A percentile compares a stretch with the other conserved stretches of the same genome.
Evolutionary conservation across 2,113 vertebrate genomes (phyloP).

Genomic region (Apeltes quadracus): DNA sequence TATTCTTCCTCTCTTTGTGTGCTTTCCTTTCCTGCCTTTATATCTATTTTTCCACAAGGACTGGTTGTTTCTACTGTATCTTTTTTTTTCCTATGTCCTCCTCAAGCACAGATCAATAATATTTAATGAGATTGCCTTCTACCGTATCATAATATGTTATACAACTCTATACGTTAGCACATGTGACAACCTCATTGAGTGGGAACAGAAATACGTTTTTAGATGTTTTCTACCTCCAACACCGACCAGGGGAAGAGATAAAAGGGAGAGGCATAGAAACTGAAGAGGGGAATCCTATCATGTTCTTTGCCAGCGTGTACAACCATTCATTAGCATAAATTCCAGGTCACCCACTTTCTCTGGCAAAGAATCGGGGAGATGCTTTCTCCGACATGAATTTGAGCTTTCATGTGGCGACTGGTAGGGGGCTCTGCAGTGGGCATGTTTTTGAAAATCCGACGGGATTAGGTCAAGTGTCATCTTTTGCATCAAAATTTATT

Average conservation of each 20-base stretch:
- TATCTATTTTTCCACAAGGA: background rate
- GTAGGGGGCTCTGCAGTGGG: slow-evolving; percentile 20
- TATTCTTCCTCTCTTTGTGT: background rate
- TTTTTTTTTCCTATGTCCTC: slow-evolving; percentile 4
- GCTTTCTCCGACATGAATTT: slow-evolving; percentile 63
- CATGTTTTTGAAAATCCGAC: background rate
- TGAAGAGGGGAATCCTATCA: slow-evolving; percentile 70
- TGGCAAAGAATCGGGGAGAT: slow-evolving; percentile 66
- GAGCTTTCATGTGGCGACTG: slow-evolving; percentile 22
- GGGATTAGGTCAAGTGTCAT: background rate
- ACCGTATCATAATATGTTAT: slow-evolving; percentile 13
- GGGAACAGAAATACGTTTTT: slow-evolving; percentile 7
- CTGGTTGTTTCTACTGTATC: background rate
- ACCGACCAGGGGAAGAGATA: slow-evolving; percentile 15
- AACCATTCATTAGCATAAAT: slow-evolving; percentile 76
- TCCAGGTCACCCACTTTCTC: slow-evolving; percentile 80
- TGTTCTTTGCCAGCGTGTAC: slow-evolving; percentile 65
- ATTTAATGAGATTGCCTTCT: slow-evolving; percentile 22
- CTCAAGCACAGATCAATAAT: slow-evolving; percentile 34
- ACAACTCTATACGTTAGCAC: slow-evolving; percentile 1
- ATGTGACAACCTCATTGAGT: slow-evolving; percentile 10
- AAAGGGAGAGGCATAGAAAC: slow-evolving; percentile 43
- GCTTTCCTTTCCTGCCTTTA: background rate
- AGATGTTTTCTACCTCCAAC: slow-evolving; percentile 35
- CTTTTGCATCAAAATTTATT: background rate